These are phyloP conservation scores for Onychomys arenicola DNA, from an alignment of 2,797 vertebrate genomes.

Conservation along the genomic window DNA sequence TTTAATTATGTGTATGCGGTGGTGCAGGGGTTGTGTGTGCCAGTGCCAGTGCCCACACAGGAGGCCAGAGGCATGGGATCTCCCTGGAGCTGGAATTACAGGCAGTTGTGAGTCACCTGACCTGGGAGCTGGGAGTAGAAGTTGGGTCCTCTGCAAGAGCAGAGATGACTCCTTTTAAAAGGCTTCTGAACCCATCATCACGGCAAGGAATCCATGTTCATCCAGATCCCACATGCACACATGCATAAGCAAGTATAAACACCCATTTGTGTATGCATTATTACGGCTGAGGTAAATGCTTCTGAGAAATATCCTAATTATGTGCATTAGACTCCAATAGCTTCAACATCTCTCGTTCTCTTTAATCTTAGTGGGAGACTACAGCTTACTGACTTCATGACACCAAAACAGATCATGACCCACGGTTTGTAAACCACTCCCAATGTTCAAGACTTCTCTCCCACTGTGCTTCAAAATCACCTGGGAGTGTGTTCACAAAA, in stretches of 20 bases:
- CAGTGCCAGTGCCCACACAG: neutral
- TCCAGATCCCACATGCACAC: neutral
- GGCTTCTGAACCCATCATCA: neutral
- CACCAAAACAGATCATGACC: neutral
- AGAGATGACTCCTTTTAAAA: neutral
- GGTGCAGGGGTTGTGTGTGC: neutral
- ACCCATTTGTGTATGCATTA: neutral
- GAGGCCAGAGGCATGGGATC: neutral
- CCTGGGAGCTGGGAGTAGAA: neutral
- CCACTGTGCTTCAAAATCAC: neutral
- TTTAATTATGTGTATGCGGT: neutral
- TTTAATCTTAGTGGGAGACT: neutral
- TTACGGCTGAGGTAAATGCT: neutral
- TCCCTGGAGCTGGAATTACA: neutral
- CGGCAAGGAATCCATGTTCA: conserved; percentile 13
- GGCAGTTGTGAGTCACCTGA: neutral
- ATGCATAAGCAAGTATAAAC: neutral
- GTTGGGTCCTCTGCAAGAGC: neutral
- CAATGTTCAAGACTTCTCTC: neutral
- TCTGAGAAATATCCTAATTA: conserved; percentile 29
- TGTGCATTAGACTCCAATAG: neutral
- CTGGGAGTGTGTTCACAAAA: neutral
- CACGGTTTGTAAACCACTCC: neutral
- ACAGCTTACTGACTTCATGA: neutral
- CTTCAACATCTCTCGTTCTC: neutral